phyloP scores from a whole-genome alignment of 2,888 invertebrate genomes.

The Sthenelais limicola region DNA sequence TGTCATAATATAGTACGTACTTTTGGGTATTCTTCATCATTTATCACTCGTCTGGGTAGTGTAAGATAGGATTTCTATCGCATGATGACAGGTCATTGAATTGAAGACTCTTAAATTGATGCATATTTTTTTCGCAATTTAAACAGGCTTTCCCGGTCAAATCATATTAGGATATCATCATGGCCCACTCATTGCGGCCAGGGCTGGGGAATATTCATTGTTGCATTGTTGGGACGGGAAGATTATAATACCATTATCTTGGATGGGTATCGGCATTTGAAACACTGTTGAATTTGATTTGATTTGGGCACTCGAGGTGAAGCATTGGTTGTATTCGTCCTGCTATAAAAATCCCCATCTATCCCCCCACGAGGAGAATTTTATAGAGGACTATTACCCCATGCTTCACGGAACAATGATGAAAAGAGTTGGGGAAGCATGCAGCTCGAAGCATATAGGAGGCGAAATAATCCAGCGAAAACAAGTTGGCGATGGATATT shows the following conservation, averaged over 20 bases:
- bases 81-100: slow-evolving; percentile 25
- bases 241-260: slow-evolving; percentile 35
- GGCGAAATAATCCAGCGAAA: too few relatives aligned
- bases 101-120: slow-evolving; percentile 19
- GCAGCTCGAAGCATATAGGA: too few relatives aligned
- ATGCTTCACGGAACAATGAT: too few relatives aligned
- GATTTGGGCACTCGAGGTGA: too few relatives aligned
- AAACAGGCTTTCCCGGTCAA: slow-evolving; percentile 14
- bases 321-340: too few relatives aligned
- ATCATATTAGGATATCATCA: slow-evolving; percentile 31
- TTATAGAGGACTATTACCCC: too few relatives aligned
- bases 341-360: too few relatives aligned
- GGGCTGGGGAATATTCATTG: slow-evolving; percentile 13
- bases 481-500: too few relatives aligned
- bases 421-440: too few relatives aligned
- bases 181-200: slow-evolving; percentile 1
- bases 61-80: slow-evolving; percentile 12
- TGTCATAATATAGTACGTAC: slow-evolving; percentile 28
- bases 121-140: slow-evolving; percentile 21
- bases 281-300: too few relatives aligned
- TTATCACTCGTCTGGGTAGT: slow-evolving; percentile 30
- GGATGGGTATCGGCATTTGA: slow-evolving; percentile 29
- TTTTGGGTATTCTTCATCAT: slow-evolving; percentile 28
- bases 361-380: too few relatives aligned
- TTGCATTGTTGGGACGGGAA: slow-evolving; percentile 13